phyloP scores from a whole-genome alignment of 2,797 vertebrate genomes.

The Fistularia tabacaria region DNA sequence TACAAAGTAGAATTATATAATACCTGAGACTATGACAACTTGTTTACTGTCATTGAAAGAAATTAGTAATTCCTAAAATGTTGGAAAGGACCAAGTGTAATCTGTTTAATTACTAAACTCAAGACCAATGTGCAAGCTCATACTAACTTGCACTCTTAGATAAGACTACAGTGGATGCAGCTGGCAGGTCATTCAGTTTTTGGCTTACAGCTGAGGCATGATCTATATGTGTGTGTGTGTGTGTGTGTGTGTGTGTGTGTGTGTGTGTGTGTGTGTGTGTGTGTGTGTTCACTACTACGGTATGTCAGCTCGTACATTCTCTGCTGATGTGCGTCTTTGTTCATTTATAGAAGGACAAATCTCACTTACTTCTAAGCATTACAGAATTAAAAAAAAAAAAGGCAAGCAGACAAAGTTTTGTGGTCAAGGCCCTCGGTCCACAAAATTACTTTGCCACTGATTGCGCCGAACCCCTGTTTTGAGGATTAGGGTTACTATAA shows the following conservation, averaged over 20 bases:
- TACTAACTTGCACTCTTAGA: no score
- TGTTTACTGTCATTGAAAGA: no score
- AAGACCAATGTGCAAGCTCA: no score
- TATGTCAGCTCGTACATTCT: conserved; percentile 23
- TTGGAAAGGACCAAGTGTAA: no score
- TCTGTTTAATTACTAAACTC: no score
- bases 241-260: conserved; percentile 5
- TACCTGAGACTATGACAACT: no score
- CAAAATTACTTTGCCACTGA: conserved; percentile 59
- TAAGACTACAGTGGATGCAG: background rate
- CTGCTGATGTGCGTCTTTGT: no score
- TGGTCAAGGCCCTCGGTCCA: conserved; percentile 37
- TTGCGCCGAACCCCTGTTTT: conserved; percentile 56
- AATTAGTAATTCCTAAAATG: no score
- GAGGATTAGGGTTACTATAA: no score
- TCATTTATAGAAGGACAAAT: conserved; percentile 10
- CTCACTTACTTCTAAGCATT: background rate
- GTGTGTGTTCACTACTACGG: conserved; percentile 11
- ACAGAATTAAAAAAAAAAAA: background rate
- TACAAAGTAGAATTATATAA: no score
- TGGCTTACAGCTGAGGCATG: conserved; percentile 5
- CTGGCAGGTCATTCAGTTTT: conserved; percentile 1
- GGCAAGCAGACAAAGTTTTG: background rate
- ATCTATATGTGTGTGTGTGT: conserved; percentile 1
- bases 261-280: conserved; percentile 1